These are phyloP conservation scores for Melinopterus prodromus DNA, from an alignment of 2,888 invertebrate species.

Conservation along the genomic window DNA sequence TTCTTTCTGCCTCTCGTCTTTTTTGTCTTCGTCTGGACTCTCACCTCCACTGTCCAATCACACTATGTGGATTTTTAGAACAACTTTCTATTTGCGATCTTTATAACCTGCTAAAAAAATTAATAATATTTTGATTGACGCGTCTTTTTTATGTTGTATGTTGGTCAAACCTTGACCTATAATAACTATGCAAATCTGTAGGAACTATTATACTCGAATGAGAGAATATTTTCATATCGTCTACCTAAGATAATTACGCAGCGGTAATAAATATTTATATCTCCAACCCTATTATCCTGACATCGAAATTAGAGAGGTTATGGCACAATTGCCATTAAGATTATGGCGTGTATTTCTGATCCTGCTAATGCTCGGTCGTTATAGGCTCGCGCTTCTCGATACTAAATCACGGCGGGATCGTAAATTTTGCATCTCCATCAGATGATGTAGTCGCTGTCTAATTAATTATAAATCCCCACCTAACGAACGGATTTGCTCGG, in stretches of 20 bases:
- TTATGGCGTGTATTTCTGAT: not conserved
- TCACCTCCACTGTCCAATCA: not conserved
- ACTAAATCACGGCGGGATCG: not conserved
- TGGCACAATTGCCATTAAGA: constrained; percentile 4
- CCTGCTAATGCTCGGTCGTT: not conserved
- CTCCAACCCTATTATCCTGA: not conserved
- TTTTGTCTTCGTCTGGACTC: not conserved
- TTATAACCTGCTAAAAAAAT: not conserved
- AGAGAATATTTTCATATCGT: not conserved
- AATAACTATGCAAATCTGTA: not conserved
- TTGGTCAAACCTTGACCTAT: not conserved
- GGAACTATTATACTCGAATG: not conserved
- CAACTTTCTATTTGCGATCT: not conserved
- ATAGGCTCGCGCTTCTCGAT: not conserved
- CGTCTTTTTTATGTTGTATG: not conserved
- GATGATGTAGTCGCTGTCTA: not conserved
- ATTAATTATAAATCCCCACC: not conserved
- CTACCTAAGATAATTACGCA: not conserved
- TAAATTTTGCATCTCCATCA: constrained; percentile 4
- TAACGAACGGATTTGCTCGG: not conserved
- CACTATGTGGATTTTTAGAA: not conserved
- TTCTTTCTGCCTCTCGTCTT: not conserved
- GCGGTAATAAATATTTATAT: not conserved
- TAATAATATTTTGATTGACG: not conserved
- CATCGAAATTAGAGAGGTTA: not conserved